Evolutionary conservation across 2,888 invertebrate species (phyloP), one percentile per base, ranked within the genome.

Genomic region (Pseudoips prasinana): DNA sequence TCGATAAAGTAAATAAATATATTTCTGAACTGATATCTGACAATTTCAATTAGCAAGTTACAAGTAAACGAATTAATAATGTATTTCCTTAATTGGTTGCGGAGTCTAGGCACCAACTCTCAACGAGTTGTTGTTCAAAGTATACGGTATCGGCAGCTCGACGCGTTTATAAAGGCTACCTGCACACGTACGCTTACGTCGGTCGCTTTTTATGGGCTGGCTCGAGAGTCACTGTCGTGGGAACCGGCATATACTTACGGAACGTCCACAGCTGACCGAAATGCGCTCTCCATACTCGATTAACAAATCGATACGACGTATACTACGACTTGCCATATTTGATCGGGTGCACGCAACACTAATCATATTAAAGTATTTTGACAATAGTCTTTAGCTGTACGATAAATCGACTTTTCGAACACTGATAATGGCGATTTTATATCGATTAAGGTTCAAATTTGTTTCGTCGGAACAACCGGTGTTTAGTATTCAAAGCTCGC

Each of bases 271-370:
- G 86, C 87, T 87, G 87, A 85, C 87, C 87, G 81, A 88, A 89
- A 86, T 87, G 85, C 87, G 88, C 75, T 84, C 82, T 84, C 81
- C 83, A 78, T 86, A 85, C 78, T 64, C 79, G 82, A 86, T 85
- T 81, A 80, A 86, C 84, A 81, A 87, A 88, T 88, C 88, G 80
- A 87, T 83, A 83, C 80, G 58, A 41, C 40, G 70, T 71, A 63
- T 73, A 76, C 68, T 66, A 70, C 73, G 62, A 67, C 73, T 62
- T 43, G 69, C 76, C 74, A 72, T 80, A 74, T 79, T 76, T 69
- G 79, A 76, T 73, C 73, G 59, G 40, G 38, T 55, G 50, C 49
- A 52, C 61, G 55, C 53, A 46, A 60, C 62, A 66, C 70, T 64
- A 68, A 77, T 73, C 67, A 68, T 71, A 67, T 64, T 66, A 65